Base-by-base conservation (phyloP, 2,888 invertebrate genomes). In the Caenorhabditis sp. region DNA sequence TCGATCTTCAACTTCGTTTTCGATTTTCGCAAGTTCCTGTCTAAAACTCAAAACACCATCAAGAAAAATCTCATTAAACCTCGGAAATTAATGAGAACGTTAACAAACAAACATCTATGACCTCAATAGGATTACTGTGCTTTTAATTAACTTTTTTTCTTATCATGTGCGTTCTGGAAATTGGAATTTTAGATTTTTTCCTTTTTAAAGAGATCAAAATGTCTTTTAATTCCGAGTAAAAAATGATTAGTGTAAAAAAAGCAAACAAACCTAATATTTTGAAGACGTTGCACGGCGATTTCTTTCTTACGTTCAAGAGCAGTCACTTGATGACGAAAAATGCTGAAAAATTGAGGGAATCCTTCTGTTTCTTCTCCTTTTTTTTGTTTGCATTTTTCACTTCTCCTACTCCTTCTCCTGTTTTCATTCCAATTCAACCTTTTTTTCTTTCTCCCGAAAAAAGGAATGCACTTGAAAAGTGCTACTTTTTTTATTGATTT, bases 231-330 rank as follows among this genome's bases (percentile, higher is more conserved):
- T n/a, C n/a, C n/a, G n/a, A n/a, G n/a, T n/a, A n/a, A n/a, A n/a
- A n/a, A n/a, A 25, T 20, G 10, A 1, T 38, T 50, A 25, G 5
- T 59, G n/a, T 36, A 3, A 17, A 60, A 25, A 52, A 50, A 25
- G 1, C n/a, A 50, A 57, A 71, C 91, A 58, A 90, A 91, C 76
- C 92, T 91, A 0, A 92, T 88, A 69, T 93, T 92, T 76, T 92
- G 91, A 27, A 93, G 90, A 68, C 91, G 90, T 76, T 92, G 92
- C 0, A 93, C 92, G 49, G 92, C 91, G 20, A 91, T 90, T 76
- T 93, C 92, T 87, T 94, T 94, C 87, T 93, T 93, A 68, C 93
- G 91, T 14, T 92, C 91, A 58, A 94, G 93, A 26, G 81, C 77
- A 17, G 73, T 67, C 68, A 90, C 89, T 88, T 95, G 94, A 86